phyloP scores from a whole-genome alignment of 1,140 invertebrate species.

The Coptotermes formosanus region DNA sequence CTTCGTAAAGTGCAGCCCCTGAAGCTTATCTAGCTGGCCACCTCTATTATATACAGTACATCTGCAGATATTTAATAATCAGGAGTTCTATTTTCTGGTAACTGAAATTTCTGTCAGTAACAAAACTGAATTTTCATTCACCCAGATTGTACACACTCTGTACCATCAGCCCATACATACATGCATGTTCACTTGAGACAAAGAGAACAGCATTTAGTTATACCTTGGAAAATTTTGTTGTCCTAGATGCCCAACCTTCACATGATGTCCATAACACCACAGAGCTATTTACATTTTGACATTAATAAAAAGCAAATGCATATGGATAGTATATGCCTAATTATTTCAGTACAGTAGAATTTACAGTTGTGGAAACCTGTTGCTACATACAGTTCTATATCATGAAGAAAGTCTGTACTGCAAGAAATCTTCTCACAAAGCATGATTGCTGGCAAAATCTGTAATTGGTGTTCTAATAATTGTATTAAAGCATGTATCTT shows the following conservation, averaged over 20 bases:
- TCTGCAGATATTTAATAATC: neutral
- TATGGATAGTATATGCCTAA: too few species aligned
- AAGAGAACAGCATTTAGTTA: neutral
- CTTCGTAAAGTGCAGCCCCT: too few species aligned
- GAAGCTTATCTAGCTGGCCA: too few species aligned
- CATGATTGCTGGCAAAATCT: too few species aligned
- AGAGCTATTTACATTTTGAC: too few species aligned
- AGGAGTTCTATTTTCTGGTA: neutral
- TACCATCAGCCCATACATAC: neutral
- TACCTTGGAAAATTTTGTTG: neutral
- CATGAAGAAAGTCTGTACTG: neutral
- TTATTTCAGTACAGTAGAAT: neutral
- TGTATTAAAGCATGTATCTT: too few species aligned
- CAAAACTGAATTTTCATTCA: neutral
- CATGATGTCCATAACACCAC: too few species aligned
- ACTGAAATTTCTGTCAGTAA: neutral
- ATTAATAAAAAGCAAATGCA: too few species aligned
- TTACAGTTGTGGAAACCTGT: neutral
- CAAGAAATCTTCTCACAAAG: too few species aligned
- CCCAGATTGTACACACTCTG: neutral
- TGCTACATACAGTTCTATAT: neutral
- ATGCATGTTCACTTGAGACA: neutral
- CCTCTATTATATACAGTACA: neutral
- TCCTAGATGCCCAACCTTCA: neutral
- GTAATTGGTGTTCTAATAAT: too few species aligned